A percentile compares a stretch with the other conserved stretches of the same genome.
phyloP scores from a whole-genome alignment of 1,140 invertebrate genomes.

The Paraescarpia echinospica region DNA sequence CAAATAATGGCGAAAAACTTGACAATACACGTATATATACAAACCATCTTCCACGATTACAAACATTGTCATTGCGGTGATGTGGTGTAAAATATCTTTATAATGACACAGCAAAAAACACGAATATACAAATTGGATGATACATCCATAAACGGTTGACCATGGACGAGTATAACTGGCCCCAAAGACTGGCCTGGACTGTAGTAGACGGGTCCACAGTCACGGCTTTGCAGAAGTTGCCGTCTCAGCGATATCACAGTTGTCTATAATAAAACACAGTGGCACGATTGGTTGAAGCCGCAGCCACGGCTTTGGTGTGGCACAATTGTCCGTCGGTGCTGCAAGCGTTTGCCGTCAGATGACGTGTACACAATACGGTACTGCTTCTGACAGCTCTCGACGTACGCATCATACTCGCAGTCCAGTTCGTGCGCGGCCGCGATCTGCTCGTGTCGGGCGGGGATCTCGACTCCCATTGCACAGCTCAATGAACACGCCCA shows the following conservation, averaged over 20 bases:
- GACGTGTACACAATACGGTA: slow-evolving; percentile 17
- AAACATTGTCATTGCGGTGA: neutral
- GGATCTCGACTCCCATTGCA: slow-evolving; percentile 60
- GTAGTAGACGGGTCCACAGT: neutral
- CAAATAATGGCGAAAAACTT: neutral
- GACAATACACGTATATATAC: neutral
- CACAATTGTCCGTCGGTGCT: neutral
- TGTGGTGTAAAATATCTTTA: neutral
- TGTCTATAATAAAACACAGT: neutral
- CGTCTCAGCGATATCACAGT: neutral
- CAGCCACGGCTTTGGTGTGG: neutral
- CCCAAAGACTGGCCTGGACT: neutral
- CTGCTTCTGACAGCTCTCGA: slow-evolving; percentile 47
- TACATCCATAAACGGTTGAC: neutral
- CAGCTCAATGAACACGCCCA: slow-evolving; percentile 61
- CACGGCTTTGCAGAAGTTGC: neutral
- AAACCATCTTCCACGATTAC: neutral
- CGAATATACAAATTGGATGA: neutral
- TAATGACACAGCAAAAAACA: neutral
- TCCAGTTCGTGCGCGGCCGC: slow-evolving; percentile 52
- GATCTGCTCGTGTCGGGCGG: slow-evolving; percentile 59
- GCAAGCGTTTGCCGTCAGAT: too few species aligned
- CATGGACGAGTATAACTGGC: neutral
- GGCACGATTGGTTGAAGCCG: neutral
- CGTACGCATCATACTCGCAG: slow-evolving; percentile 52